Evolutionary conservation across 2,113 vertebrate species (phyloP), one percentile per base, ranked within the genome.

Genomic region (Puntigrus tetrazona): DNA sequence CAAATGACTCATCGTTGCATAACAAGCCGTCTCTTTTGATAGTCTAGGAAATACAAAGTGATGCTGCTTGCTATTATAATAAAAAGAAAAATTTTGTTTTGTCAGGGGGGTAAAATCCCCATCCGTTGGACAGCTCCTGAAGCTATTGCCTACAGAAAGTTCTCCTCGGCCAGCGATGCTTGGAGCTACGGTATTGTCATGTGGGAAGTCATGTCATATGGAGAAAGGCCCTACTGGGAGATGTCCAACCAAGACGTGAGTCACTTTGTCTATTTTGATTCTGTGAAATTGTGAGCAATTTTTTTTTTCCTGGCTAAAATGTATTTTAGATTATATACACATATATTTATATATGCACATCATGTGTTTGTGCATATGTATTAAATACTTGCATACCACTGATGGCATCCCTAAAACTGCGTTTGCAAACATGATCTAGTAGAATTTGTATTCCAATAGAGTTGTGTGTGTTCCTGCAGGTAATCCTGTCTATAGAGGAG

Each of bases 181-280:
- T 99, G 98, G 98, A 99, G 97, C 91, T 99, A 97, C 0, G 97
- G 96, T 7, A 99, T 99, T 47, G 97, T 99, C 77, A 99, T 99
- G 98, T 99, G 97, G 98, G 98, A 99, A 89, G 98, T 99, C 90
- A 99, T 99, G 97, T 99, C 97, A 73, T 99, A 98, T 0, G 98
- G 98, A 31, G 98, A 99, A 90, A 95, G 97, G 86, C 98, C 98
- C 0, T 99, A 99, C 84, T 99, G 98, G 98, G 98, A 99, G 92
- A 99, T 99, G 98, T 99, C 98, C 90, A 95, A 95, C 90, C 94
- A 95, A 89, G 94, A 95, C 84, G 94, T 95, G 87, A 93, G 92
- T 63, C 41, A 69, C 31, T 34, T 85, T 8, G 67, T 22, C 8
- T 29, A 61, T 69, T 70, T 11, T 47, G 5, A 43, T 38, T 55